Base-by-base conservation (phyloP, 2,888 invertebrate species). In the Drosophila prolongata region DNA sequence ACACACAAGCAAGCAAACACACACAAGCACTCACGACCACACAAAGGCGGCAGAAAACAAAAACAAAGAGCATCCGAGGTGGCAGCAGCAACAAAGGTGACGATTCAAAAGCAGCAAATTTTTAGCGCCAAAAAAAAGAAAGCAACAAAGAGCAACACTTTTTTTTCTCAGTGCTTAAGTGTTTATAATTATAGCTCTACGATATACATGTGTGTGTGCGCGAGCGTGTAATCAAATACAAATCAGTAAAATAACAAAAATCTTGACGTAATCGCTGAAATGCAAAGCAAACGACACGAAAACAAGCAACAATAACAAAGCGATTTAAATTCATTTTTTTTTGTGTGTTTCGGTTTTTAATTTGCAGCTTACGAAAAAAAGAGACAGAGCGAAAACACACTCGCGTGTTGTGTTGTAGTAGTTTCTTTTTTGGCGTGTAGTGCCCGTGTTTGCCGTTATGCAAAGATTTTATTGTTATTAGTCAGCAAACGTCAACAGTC, bases 401-500 rank as follows among this genome's bases (percentile, higher is more conserved):
- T 62, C 64, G 61, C 61, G 61, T 56, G 56, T 61, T 44, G 37
- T 46, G 61, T 37, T 43, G 19, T 50, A 35, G 58, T 52, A 27
- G 24, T 35, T 42, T 59, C 38, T 44, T 16, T 59, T 44, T 37
- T 30, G 59, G 34, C 46, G 46, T 62, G 34, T 30, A 61, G 61
- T 61, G 62, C 64, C 62, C 44, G 40, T 68, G 70, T 70, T 69
- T 69, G 67, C 68, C 59, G 70, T 70, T 70, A 83, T 80, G 87
- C 77, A 82, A 86, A 80, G 65, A 86, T 78, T 87, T 82, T 69
- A 75, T 85, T 83, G 84, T 83, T 70, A 83, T 81, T 86, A 83
- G 80, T 81, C 80, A 80, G 83, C 78, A 53, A 47, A 71, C 53
- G 50, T 43, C 52, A 72, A 53, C 56, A 57, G 71, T n/a, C 50